Percentiles rank a stretch among this genome's conserved stretches.
phyloP scores from a whole-genome alignment of 2,888 invertebrate species.

The Idaea biselata region DNA sequence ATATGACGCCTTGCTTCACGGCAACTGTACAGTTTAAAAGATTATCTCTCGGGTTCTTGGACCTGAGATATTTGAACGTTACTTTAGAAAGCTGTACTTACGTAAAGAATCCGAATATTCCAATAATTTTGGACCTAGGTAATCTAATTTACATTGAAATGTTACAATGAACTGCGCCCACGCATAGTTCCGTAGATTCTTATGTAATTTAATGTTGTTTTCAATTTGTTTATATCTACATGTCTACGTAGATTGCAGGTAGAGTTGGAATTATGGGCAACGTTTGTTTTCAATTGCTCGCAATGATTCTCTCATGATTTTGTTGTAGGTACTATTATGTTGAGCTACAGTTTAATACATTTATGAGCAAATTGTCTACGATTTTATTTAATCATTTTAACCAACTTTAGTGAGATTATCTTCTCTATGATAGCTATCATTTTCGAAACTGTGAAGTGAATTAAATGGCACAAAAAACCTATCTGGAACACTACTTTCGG shows the following conservation, averaged over 20 bases:
- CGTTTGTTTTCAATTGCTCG: background rate
- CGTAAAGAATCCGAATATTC: constrained; percentile 17
- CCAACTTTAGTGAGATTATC: background rate
- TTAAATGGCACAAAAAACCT: too few species aligned
- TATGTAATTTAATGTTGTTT: background rate
- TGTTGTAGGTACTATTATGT: background rate
- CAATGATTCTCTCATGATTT: too few species aligned
- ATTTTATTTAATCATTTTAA: background rate
- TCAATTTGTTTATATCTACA: background rate
- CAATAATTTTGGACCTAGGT: background rate
- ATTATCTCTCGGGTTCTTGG: constrained; percentile 4
- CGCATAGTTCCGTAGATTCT: background rate
- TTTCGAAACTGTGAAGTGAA: background rate
- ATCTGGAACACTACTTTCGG: too few species aligned
- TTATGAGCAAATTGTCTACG: background rate
- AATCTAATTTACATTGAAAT: background rate
- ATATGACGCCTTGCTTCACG: constrained; percentile 26
- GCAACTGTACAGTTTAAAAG: constrained; percentile 11
- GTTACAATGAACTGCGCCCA: background rate
- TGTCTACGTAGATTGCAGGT: background rate
- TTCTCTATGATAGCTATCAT: background rate
- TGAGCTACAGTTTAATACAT: background rate
- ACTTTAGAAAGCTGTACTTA: constrained; percentile 37
- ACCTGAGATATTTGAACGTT: background rate
- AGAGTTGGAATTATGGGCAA: background rate